phyloP scores from a whole-genome alignment of 2,113 vertebrate species.

The Phoxinus phoxinus region DNA sequence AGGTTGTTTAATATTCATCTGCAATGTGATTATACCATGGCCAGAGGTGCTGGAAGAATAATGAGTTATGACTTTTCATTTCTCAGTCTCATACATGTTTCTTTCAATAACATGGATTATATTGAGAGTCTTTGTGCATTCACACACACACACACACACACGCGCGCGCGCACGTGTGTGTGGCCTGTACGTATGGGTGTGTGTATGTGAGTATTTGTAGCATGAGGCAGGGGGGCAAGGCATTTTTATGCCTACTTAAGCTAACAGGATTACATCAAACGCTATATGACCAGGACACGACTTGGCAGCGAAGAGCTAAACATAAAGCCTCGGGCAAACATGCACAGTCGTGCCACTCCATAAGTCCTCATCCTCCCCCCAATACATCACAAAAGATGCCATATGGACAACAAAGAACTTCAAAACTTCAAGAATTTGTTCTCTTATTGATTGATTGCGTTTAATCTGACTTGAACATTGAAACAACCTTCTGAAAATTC shows the following conservation, averaged over 20 bases:
- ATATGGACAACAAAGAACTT: slow-evolving; percentile 13
- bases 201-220: slow-evolving; percentile 14
- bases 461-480: neutral
- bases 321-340: slow-evolving; percentile 40
- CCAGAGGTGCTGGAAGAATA: neutral
- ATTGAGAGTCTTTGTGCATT: neutral
- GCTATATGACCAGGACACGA: slow-evolving; percentile 51
- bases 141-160: too few relatives aligned
- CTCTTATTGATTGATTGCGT: neutral
- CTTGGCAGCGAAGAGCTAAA: slow-evolving; percentile 48
- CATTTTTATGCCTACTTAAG: slow-evolving; percentile 54
- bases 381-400: slow-evolving; percentile 15
- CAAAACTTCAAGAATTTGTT: neutral
- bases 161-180: neutral
- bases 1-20: slow-evolving; percentile 3
- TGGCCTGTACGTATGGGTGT: slow-evolving; percentile 3
- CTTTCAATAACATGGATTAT: neutral
- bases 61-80: slow-evolving; percentile 4
- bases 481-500: neutral
- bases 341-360: slow-evolving; percentile 37
- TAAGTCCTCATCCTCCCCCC: slow-evolving; percentile 18
- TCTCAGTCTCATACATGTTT: neutral
- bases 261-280: slow-evolving; percentile 57
- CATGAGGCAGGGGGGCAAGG: slow-evolving; percentile 37
- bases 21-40: neutral